Evolutionary conservation across 2,797 vertebrate genomes (phyloP).

Genomic region (Pseudotriccus pelzelni): DNA sequence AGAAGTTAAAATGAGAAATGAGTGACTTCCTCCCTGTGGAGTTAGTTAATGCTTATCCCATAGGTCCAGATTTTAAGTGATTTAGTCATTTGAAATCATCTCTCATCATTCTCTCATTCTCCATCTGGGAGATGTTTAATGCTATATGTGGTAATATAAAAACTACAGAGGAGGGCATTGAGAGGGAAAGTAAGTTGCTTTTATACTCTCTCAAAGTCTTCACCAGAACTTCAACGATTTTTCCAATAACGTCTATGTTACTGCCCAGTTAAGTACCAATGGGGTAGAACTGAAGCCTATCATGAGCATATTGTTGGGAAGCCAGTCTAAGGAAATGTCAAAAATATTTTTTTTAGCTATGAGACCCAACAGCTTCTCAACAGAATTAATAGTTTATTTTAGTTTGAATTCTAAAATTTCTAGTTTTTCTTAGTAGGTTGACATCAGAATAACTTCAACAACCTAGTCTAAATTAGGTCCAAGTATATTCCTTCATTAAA

Average conservation of each 20-base stretch:
- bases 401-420: not conserved
- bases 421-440: not conserved
- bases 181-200: not conserved
- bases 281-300: not conserved
- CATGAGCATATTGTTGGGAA: not conserved
- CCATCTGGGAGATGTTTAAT: not conserved
- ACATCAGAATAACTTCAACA: not conserved
- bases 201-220: not conserved
- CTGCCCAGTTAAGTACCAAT: not conserved
- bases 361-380: not conserved
- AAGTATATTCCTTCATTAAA: not conserved
- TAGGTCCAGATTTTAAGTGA: not conserved
- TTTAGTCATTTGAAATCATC: not conserved
- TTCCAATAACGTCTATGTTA: not conserved
- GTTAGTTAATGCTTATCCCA: slow-evolving; percentile 4
- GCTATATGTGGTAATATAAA: not conserved
- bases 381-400: not conserved
- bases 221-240: not conserved
- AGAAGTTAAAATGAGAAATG: not conserved
- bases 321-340: not conserved
- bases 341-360: not conserved
- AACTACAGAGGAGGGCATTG: not conserved
- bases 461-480: not conserved
- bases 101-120: not conserved
- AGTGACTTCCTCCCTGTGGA: not conserved